Evolutionary conservation across 2,888 invertebrate genomes (phyloP).

Genomic region (Agriopis marginaria): DNA sequence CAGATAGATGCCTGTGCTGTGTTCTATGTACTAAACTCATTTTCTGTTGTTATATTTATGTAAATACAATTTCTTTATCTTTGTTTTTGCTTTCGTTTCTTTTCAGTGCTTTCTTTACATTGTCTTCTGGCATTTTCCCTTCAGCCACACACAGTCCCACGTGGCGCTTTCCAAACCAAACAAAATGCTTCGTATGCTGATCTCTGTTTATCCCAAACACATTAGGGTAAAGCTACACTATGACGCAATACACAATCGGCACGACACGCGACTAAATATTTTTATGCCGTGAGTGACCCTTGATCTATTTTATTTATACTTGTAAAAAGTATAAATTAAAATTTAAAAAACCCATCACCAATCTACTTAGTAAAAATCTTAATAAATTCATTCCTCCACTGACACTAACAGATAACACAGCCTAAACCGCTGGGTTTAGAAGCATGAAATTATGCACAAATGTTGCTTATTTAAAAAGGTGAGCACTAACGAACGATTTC

Average conservation of each 20-base stretch:
- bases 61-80: neutral
- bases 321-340: too few species aligned
- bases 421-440: too few species aligned
- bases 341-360: too few species aligned
- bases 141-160: constrained; percentile 18
- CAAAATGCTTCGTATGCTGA: constrained; percentile 28
- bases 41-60: constrained; percentile 1
- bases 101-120: constrained; percentile 13
- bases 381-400: too few species aligned
- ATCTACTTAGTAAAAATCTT: too few species aligned
- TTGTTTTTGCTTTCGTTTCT: constrained; percentile 14
- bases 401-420: too few species aligned
- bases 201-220: constrained; percentile 30
- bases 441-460: too few species aligned
- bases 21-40: too few species aligned
- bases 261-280: neutral
- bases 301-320: neutral
- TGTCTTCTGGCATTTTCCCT: constrained; percentile 11
- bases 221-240: constrained; percentile 11
- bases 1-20: too few species aligned
- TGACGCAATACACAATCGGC: neutral
- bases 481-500: too few species aligned
- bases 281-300: neutral
- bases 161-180: constrained; percentile 20
- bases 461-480: too few species aligned